Conservation (phyloP, 2,113 vertebrate species). For the Lagenorhynchus albirostris region DNA sequence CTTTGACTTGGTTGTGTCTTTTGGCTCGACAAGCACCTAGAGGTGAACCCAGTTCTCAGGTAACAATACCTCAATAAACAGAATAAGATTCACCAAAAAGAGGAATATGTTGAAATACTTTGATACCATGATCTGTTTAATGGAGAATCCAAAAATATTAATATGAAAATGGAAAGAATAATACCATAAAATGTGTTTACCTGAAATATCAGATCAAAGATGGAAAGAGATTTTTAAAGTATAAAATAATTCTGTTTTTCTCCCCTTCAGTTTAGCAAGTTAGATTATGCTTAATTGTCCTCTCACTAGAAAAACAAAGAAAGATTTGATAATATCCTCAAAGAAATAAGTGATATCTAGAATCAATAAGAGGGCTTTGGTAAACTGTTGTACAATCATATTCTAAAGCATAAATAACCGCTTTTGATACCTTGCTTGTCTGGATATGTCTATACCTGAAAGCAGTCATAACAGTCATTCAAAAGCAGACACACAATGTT, state of each 20-base stretch:
- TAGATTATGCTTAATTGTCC: conserved; percentile 41
- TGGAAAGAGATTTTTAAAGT: not conserved
- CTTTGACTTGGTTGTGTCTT: not conserved
- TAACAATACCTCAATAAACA: not conserved
- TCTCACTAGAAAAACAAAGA: conserved; percentile 55
- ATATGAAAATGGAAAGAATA: not conserved
- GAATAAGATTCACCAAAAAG: not conserved
- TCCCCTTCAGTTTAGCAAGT: conserved; percentile 47
- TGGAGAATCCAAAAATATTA: not conserved
- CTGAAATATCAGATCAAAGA: not conserved
- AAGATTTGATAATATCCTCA: conserved; percentile 36
- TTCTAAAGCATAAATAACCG: conserved; percentile 40
- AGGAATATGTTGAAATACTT: not conserved
- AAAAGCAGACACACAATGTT: not conserved
- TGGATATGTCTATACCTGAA: not conserved
- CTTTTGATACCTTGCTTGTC: conserved; percentile 25
- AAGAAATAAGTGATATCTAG: conserved; percentile 52
- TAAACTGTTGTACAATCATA: conserved; percentile 6
- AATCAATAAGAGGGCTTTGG: conserved; percentile 49
- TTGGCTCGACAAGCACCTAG: not conserved
- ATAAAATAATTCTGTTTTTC: not conserved
- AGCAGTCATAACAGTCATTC: not conserved
- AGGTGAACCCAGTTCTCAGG: not conserved
- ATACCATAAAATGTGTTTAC: not conserved
- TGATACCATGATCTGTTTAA: not conserved